A percentile compares a stretch with the other conserved stretches of the same genome.
phyloP scores from a whole-genome alignment of 2,797 vertebrate species.

The Botia almorhae region DNA sequence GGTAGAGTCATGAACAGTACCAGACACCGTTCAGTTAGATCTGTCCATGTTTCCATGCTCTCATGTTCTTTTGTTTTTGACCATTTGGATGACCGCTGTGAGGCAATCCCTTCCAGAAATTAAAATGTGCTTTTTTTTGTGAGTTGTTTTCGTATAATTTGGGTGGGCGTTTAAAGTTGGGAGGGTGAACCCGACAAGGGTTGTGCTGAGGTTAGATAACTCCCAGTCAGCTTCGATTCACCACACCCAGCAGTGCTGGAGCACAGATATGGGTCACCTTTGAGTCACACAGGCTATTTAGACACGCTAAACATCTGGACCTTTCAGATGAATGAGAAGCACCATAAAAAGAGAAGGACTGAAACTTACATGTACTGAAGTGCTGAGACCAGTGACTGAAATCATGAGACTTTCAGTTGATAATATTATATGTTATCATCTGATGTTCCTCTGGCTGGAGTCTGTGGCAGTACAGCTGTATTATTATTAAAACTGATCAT shows the following conservation, averaged over 20 bases:
- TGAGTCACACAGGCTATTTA: slow-evolving; percentile 1
- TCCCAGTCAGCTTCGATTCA: neutral
- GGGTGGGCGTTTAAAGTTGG: neutral
- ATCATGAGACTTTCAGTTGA: neutral
- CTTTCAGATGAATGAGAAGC: neutral
- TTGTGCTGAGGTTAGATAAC: slow-evolving; percentile 28
- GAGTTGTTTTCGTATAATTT: neutral
- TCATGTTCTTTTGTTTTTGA: neutral
- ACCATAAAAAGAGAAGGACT: neutral
- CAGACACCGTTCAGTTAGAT: neutral
- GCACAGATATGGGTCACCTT: slow-evolving; percentile 6
- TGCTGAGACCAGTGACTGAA: too few relatives aligned
- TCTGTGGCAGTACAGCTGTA: too few relatives aligned
- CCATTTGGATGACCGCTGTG: neutral
- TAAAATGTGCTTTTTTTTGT: too few relatives aligned
- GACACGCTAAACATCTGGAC: slow-evolving; percentile 15
- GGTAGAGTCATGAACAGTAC: too few relatives aligned
- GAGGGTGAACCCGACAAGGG: neutral
- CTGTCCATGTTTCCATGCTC: neutral
- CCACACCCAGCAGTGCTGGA: slow-evolving; percentile 8
- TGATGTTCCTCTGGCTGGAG: too few relatives aligned
- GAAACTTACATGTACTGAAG: neutral
- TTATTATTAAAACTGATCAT: too few relatives aligned
- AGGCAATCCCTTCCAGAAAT: too few relatives aligned
- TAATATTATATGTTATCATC: too few relatives aligned